phyloP scores from a whole-genome alignment of 1,140 invertebrate genomes.

The Polypedilum vanderplanki region DNA sequence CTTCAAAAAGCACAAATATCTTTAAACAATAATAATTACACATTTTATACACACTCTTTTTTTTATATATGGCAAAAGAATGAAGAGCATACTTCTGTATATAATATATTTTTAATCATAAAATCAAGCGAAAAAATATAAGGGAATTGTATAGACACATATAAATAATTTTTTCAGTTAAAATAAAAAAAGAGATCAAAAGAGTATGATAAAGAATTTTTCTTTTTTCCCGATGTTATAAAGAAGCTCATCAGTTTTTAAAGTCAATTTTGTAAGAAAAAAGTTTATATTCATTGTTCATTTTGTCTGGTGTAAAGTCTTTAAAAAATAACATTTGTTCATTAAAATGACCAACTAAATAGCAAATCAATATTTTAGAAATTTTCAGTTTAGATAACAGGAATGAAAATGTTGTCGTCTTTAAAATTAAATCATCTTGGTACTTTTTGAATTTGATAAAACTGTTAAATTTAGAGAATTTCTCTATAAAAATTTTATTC shows the following conservation, averaged over 20 bases:
- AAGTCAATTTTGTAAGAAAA: too few species aligned
- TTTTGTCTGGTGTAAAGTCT: too few species aligned
- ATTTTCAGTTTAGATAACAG: too few species aligned
- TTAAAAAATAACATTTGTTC: too few species aligned
- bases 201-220: background rate
- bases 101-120: conserved; percentile 15
- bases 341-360: too few species aligned
- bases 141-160: conserved; percentile 15
- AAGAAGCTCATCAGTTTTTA: conserved; percentile 2
- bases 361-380: too few species aligned
- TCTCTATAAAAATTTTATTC: too few species aligned
- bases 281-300: too few species aligned
- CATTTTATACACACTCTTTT: background rate
- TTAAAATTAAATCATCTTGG: too few species aligned
- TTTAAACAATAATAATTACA: conserved; percentile 28
- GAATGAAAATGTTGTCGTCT: too few species aligned
- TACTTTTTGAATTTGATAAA: too few species aligned
- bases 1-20: conserved; percentile 26
- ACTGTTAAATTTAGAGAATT: too few species aligned
- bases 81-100: background rate
- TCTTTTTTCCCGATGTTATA: background rate
- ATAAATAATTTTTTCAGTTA: background rate
- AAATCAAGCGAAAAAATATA: background rate
- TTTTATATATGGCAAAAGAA: conserved; percentile 9
- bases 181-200: conserved; percentile 15